Conservation (phyloP, 2,888 invertebrate genomes). For the Deilephila elpenor region DNA sequence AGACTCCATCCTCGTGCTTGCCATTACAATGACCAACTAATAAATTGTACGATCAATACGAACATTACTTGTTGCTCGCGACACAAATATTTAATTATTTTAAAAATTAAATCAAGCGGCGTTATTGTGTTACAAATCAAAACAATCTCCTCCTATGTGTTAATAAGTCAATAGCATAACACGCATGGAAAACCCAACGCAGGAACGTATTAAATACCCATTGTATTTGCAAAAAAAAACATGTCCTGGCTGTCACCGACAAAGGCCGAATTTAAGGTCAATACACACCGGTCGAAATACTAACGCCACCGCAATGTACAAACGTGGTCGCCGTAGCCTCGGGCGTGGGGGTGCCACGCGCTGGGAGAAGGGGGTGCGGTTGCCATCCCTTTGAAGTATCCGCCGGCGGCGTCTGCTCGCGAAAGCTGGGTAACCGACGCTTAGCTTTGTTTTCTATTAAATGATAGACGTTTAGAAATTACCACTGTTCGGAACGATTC, state of each 20-base stretch:
- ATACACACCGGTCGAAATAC: conserved; percentile 71
- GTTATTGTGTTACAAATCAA: no score
- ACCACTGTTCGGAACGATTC: conserved; percentile 56
- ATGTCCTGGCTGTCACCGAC: conserved; percentile 55
- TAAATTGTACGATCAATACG: no score
- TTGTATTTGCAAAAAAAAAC: conserved; percentile 4
- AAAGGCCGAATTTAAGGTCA: conserved; percentile 57
- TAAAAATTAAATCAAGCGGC: no score
- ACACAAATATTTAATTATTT: no score
- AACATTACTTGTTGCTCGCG: no score
- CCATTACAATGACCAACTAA: no score
- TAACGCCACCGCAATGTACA: conserved; percentile 63
- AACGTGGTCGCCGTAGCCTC: conserved; percentile 63
- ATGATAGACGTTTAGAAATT: conserved; percentile 73
- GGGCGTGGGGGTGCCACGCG: conserved; percentile 45
- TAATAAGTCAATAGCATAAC: neutral
- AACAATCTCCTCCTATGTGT: neutral
- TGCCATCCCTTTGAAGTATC: conserved; percentile 78
- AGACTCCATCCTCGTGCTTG: no score
- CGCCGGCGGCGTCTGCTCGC: conserved; percentile 76
- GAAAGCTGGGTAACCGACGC: conserved; percentile 79
- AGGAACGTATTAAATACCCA: neutral
- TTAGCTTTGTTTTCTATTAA: conserved; percentile 82
- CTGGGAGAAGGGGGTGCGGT: conserved; percentile 55
- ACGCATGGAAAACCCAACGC: neutral